Conservation (phyloP, 2,113 vertebrate genomes). For the Nothocercus nigrocapillus region DNA sequence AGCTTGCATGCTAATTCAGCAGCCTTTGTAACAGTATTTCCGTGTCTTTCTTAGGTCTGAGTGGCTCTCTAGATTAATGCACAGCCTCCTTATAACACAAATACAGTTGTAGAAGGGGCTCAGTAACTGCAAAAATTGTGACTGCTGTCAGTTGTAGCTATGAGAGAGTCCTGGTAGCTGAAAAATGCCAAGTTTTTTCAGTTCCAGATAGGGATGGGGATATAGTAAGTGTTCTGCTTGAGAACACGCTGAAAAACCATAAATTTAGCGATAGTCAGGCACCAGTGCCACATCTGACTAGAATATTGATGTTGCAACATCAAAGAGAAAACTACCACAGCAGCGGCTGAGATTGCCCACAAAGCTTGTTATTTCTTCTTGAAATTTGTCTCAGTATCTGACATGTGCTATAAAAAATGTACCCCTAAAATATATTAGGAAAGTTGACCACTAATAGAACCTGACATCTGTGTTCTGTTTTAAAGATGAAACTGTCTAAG, state of each 20-base stretch:
- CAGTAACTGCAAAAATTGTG: not conserved
- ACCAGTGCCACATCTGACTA: not conserved
- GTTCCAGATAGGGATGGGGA: not conserved
- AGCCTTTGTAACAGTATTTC: not conserved
- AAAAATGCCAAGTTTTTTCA: not conserved
- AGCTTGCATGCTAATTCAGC: not conserved
- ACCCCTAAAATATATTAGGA: constrained; percentile 5
- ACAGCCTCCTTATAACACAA: not conserved
- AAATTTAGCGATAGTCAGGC: not conserved
- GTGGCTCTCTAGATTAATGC: not conserved
- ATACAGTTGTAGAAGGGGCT: not conserved
- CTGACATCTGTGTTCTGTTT: not conserved
- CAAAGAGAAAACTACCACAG: not conserved
- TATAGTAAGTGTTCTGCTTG: not conserved
- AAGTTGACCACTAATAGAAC: constrained; percentile 36
- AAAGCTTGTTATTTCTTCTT: not conserved
- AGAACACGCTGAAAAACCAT: not conserved
- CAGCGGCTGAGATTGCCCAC: not conserved
- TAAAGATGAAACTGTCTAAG: constrained; percentile 11
- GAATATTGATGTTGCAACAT: not conserved
- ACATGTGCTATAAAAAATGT: not conserved
- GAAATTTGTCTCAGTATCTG: not conserved
- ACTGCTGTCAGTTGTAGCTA: not conserved
- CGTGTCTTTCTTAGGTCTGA: not conserved
- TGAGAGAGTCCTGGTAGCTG: not conserved